These are phyloP conservation scores for Petrosia ficiformis DNA, from an alignment of 37 sponge, comb jelly and placozoan genomes.

Conservation along the genomic window DNA sequence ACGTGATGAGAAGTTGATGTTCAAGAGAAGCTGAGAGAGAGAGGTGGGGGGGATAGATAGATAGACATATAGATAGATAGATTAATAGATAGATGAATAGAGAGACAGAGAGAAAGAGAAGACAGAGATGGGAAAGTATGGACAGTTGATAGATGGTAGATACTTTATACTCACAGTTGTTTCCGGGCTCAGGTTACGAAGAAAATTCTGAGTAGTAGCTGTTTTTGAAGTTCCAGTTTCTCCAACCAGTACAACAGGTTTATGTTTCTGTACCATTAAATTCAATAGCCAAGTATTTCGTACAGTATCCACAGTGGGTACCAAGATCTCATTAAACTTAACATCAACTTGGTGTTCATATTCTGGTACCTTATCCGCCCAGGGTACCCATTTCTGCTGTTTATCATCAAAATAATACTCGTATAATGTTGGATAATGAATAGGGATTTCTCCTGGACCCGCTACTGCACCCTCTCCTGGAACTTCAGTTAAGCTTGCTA, in stretches of 20 bases:
- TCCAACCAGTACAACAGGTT: constrained; percentile 94
- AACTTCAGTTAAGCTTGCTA: constrained; percentile 66
- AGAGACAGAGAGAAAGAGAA: neutral
- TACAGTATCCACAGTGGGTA: constrained; percentile 97
- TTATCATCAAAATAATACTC: constrained; percentile 88
- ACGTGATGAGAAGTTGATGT: constrained; percentile 97
- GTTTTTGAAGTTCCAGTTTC: constrained; percentile 99
- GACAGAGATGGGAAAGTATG: no score
- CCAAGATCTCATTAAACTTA: constrained; percentile 93
- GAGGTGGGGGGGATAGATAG: no score
- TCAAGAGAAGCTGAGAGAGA: constrained; percentile 71
- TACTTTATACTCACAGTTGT: constrained; percentile 44
- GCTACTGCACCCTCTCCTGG: constrained; percentile 65
- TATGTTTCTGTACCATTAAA: constrained; percentile 83
- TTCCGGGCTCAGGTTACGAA: constrained; percentile 83
- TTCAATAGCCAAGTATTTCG: constrained; percentile 95
- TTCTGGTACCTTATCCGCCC: constrained; percentile 86
- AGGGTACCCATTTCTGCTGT: constrained; percentile 80
- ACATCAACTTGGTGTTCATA: constrained; percentile 83
- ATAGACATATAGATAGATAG: no score
- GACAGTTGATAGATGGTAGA: neutral
- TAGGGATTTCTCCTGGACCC: constrained; percentile 86
- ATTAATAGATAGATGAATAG: no score
- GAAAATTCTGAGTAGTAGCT: constrained; percentile 90
- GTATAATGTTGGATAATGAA: constrained; percentile 78